Conservation (phyloP, 1,140 invertebrate genomes). For the Danaus plexippus region DNA sequence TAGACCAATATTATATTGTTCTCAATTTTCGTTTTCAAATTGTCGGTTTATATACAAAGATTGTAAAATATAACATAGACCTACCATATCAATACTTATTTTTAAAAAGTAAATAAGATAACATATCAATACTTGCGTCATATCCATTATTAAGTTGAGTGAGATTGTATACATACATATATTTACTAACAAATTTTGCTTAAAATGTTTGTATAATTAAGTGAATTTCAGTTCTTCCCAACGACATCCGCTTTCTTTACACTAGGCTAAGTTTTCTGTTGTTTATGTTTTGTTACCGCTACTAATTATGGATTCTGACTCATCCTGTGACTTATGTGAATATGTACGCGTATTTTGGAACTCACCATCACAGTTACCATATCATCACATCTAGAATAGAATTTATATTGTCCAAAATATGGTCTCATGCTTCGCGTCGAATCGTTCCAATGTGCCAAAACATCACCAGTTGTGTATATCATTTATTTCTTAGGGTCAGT, state of each 20-base stretch:
- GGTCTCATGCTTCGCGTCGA: conserved; percentile 37
- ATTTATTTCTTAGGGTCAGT: too few relatives aligned
- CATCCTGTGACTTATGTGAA: too few relatives aligned
- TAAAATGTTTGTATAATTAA: too few relatives aligned
- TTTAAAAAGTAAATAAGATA: conserved; percentile 18
- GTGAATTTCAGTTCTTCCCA: too few relatives aligned
- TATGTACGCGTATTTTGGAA: too few relatives aligned
- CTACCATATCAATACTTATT: conserved; percentile 6
- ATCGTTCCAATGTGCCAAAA: conserved; percentile 44
- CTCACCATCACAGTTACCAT: too few relatives aligned
- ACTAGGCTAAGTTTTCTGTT: too few relatives aligned
- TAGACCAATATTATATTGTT: conserved; percentile 3
- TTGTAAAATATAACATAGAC: not conserved
- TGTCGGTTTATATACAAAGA: not conserved
- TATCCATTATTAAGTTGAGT: conserved; percentile 45
- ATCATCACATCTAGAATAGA: not conserved
- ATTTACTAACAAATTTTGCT: not conserved
- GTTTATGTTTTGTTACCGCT: too few relatives aligned
- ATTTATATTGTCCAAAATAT: conserved; percentile 33
- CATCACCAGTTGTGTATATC: conserved; percentile 4
- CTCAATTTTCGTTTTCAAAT: not conserved
- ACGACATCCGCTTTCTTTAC: too few relatives aligned
- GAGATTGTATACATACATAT: conserved; percentile 41
- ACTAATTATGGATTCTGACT: too few relatives aligned
- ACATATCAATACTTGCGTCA: conserved; percentile 58